Base-by-base conservation (phyloP, 2,888 invertebrate species). In the Brenthis ino region DNA sequence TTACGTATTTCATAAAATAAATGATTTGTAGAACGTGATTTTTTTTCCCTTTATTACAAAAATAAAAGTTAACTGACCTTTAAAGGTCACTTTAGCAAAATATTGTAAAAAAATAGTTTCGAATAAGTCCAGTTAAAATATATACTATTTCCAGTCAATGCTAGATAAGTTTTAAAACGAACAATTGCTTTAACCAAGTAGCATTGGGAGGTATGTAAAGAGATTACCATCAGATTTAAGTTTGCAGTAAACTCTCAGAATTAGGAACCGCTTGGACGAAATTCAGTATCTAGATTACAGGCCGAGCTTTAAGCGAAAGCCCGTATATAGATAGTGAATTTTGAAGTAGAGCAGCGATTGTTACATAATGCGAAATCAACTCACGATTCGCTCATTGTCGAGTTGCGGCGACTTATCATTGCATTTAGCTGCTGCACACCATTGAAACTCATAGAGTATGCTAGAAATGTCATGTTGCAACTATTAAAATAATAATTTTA, bases 391-490 rank as follows among this genome's bases (percentile, higher is more conserved):
- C 80, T 82, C 88, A 87, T 87, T 86, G 86, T 86, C 77, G 80
- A 79, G 79, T 80, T 79, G 78, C 71, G 79, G 77, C 80, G 82
- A 86, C 85, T 88, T 91, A 89, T 89, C 89, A 85, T 82, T 78
- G 79, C 82, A 84, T 85, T 85, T 86, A 84, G 83, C 77, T 84
- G 83, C 79, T 84, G 85, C 84, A 82, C 85, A 83, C 84, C 75
- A 20, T 24, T 37, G 14, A 20, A 63, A 60, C 33, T 60, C 50
- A 6, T 50, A 12, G 6, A 50, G 16, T 63, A 51, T 51, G 16
- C 14, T 53, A 16, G 51, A 53, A 43, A 57, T 57, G 43, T 33
- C 16, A 55, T 28, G 20, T 28, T 55, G 2, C 37, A 1, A 6
- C 1, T 24, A 4, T 24, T 24, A 24, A 24, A 24, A 24, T 24